Percentiles rank a stretch among this genome's conserved stretches.
Conservation (phyloP, 2,888 invertebrate species). For the Mythimna ferrago region DNA sequence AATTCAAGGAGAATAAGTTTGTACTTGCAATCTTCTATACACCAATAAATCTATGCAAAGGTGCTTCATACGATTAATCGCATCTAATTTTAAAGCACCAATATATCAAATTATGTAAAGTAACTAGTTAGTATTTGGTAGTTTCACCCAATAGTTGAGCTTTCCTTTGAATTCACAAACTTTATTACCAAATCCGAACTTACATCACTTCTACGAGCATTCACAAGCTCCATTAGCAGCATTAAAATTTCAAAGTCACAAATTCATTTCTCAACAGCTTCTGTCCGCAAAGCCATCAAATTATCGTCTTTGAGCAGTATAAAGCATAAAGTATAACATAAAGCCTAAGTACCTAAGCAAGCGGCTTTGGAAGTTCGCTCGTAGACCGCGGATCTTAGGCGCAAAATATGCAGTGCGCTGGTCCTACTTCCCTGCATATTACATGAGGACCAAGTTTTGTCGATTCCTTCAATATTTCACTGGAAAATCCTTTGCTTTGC, state of each 20-base stretch:
- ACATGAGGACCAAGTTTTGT: conserved; percentile 86
- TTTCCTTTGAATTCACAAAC: background rate
- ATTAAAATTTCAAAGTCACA: conserved; percentile 16
- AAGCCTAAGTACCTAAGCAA: conserved; percentile 61
- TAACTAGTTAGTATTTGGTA: background rate
- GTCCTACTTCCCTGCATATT: conserved; percentile 83
- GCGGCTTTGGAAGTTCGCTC: conserved; percentile 73
- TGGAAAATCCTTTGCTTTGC: conserved; percentile 75
- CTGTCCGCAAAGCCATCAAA: conserved; percentile 29
- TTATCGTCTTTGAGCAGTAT: conserved; percentile 36
- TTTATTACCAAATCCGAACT: background rate
- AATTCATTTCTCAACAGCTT: conserved; percentile 17
- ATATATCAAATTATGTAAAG: background rate
- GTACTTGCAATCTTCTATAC: background rate
- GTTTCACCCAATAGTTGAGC: no score
- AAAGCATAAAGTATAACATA: conserved; percentile 46
- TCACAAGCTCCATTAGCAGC: background rate
- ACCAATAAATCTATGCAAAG: background rate
- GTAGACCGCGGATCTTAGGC: conserved; percentile 73
- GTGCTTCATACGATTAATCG: background rate
- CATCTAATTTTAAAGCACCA: no score
- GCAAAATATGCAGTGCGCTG: conserved; percentile 81
- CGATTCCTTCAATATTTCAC: conserved; percentile 87
- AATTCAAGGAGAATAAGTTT: background rate
- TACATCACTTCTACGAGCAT: background rate